Evolutionary conservation across 2,113 vertebrate species (phyloP).

Genomic region (Zosterops lateralis): DNA sequence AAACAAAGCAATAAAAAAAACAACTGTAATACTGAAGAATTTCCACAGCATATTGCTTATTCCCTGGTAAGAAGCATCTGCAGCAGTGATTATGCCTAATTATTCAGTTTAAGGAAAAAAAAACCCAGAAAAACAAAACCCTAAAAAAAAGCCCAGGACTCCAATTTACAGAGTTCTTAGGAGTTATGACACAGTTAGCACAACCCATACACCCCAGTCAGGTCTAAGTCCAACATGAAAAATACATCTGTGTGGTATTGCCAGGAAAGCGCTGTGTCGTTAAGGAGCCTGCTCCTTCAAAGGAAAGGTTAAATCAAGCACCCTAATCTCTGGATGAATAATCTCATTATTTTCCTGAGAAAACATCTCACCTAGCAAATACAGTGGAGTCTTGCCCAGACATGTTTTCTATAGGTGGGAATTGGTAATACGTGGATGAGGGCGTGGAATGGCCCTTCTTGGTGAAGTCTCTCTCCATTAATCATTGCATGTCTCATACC

Average conservation of each 20-base stretch:
- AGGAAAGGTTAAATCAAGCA: constrained; percentile 9
- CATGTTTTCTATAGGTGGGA: constrained; percentile 24
- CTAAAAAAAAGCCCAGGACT: not conserved
- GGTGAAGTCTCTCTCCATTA: not conserved
- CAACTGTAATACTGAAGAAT: not conserved
- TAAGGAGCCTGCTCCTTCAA: not conserved
- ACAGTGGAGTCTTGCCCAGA: not conserved
- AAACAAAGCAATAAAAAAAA: not conserved
- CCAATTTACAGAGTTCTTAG: not conserved
- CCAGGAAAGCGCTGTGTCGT: not conserved
- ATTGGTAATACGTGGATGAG: not conserved
- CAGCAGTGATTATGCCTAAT: not conserved
- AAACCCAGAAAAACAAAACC: not conserved
- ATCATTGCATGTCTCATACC: constrained; percentile 2
- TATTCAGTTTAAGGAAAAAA: not conserved
- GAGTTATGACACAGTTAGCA: not conserved
- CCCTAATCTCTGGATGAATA: constrained; percentile 39
- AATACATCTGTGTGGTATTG: not conserved
- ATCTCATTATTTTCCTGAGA: constrained; percentile 45
- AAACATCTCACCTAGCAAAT: constrained; percentile 1
- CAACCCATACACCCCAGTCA: rapidly evolving
- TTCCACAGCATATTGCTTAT: not conserved
- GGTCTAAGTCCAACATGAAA: not conserved
- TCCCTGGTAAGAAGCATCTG: not conserved
- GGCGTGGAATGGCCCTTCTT: not conserved